Percentiles rank a stretch among this genome's conserved stretches.
Evolutionary conservation across 1,140 invertebrate species (phyloP).

Genomic region (Theocolax elegans): DNA sequence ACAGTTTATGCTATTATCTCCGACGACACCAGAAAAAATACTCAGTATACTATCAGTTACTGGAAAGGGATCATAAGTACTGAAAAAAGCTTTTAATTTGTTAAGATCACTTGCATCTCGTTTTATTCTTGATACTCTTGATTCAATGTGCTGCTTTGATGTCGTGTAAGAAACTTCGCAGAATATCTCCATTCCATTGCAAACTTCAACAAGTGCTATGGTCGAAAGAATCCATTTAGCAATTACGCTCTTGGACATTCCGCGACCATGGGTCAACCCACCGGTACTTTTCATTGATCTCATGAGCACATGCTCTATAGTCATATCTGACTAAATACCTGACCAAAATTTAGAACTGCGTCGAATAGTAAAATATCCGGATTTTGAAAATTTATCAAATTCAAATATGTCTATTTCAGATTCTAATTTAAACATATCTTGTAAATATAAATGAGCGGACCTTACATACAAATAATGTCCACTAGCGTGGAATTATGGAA

Average conservation of each 20-base stretch:
- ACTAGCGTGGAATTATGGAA: constrained; percentile 57
- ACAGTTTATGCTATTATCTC: neutral
- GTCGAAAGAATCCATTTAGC: constrained; percentile 44
- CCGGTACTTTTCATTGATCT: constrained; percentile 53
- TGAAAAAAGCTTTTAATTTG: constrained; percentile 12
- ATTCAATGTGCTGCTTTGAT: constrained; percentile 57
- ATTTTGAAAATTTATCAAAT: constrained; percentile 49
- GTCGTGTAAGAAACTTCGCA: neutral
- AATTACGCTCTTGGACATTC: constrained; percentile 46
- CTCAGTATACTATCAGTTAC: neutral
- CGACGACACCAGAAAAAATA: neutral
- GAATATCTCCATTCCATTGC: constrained; percentile 51
- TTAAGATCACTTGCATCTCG: constrained; percentile 47
- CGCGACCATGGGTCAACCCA: constrained; percentile 47
- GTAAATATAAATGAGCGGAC: constrained; percentile 55
- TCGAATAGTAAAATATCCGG: constrained; percentile 56
- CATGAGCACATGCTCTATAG: constrained; percentile 59
- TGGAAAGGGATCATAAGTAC: neutral
- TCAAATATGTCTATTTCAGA: constrained; percentile 49
- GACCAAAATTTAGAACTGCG: constrained; percentile 60
- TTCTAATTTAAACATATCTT: constrained; percentile 53
- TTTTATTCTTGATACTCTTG: constrained; percentile 48
- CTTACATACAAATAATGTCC: constrained; percentile 59
- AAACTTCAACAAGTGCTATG: constrained; percentile 46
- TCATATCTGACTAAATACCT: constrained; percentile 59